phyloP scores from a whole-genome alignment of 2,113 vertebrate genomes.

The Phylloscopus trochilus region DNA sequence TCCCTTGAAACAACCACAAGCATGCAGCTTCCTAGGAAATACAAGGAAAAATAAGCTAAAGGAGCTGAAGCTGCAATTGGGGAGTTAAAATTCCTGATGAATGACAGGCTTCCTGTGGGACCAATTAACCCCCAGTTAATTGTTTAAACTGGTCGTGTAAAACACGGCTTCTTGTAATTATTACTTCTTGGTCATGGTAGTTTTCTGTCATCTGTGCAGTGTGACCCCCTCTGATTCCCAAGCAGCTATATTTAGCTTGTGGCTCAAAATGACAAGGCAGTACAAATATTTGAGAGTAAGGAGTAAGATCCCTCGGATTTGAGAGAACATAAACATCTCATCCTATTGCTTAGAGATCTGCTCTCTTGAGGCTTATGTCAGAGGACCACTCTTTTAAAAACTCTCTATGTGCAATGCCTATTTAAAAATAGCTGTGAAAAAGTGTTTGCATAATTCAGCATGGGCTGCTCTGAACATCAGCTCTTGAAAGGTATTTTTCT shows the following conservation, averaged over 20 bases:
- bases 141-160: not conserved
- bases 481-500: not conserved
- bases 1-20: not conserved
- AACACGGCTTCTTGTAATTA: not conserved
- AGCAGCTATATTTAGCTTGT: not conserved
- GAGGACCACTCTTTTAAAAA: not conserved
- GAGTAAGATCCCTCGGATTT: not conserved
- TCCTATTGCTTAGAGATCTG: not conserved
- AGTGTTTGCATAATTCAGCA: not conserved
- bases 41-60: not conserved
- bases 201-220: not conserved
- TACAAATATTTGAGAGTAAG: not conserved
- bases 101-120: not conserved
- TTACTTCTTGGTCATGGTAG: not conserved
- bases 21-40: not conserved
- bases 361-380: not conserved
- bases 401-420: not conserved
- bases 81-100: not conserved
- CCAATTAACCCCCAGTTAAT: not conserved
- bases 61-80: not conserved
- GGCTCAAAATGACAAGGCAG: not conserved
- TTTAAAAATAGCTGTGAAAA: not conserved
- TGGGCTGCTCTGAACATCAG: not conserved
- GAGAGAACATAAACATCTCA: not conserved
- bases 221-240: not conserved